These are phyloP conservation scores for Margarornis squamiger DNA, from an alignment of 2,797 vertebrate genomes.

Conservation along the genomic window DNA sequence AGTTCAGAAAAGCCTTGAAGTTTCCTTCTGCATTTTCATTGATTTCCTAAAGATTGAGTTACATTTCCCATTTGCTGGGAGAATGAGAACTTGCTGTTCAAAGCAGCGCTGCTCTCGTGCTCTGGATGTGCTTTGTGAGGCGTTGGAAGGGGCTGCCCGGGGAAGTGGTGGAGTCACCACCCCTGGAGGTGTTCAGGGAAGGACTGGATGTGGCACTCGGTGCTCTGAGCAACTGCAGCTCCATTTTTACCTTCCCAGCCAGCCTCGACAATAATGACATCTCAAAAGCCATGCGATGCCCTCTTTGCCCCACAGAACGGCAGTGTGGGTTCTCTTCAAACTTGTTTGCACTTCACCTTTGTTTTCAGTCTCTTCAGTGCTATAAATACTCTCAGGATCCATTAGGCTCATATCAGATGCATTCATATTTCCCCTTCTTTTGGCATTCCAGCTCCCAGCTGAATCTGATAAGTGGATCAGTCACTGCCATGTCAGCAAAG, in stretches of 20 bases:
- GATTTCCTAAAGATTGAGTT: constrained; percentile 37
- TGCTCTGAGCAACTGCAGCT: not conserved
- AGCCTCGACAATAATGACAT: not conserved
- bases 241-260: not conserved
- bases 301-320: not conserved
- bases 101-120: not conserved
- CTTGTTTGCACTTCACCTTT: not conserved
- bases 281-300: not conserved
- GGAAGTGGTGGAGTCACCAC: not conserved
- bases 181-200: not conserved
- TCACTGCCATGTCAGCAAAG: constrained; percentile 52
- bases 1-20: constrained; percentile 42
- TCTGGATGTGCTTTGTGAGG: not conserved
- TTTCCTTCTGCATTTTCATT: constrained; percentile 12
- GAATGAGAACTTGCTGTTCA: not conserved
- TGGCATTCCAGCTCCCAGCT: constrained; percentile 41
- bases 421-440: constrained; percentile 53
- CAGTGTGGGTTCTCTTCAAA: not conserved
- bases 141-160: not conserved
- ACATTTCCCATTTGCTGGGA: not conserved
- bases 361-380: not conserved
- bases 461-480: constrained; percentile 70
- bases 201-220: not conserved
- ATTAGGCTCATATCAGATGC: constrained; percentile 1
- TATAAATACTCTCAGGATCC: not conserved